Conservation (phyloP, 2,113 vertebrate species). For the Nyctibius bracteatus region DNA sequence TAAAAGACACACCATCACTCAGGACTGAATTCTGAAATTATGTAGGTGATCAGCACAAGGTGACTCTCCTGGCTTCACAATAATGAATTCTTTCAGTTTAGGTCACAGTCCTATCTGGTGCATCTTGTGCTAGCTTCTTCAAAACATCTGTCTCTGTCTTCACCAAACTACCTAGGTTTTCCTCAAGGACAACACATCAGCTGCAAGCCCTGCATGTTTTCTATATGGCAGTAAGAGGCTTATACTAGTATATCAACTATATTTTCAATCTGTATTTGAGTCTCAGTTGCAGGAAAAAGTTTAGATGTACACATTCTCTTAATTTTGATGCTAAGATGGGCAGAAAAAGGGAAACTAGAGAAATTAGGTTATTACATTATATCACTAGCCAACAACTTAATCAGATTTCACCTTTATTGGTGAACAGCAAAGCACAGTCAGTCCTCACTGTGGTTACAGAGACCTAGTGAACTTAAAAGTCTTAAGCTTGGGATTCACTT, state of each 20-base stretch:
- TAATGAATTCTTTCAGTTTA: background rate
- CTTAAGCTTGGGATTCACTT: background rate
- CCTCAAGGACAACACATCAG: background rate
- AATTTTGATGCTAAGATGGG: background rate
- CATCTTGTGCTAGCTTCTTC: background rate
- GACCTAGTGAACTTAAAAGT: background rate
- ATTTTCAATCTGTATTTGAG: background rate
- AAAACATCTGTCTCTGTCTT: background rate
- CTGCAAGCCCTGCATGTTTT: background rate
- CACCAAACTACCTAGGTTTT: background rate
- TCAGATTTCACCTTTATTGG: background rate
- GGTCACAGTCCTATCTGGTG: background rate
- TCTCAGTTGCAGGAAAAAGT: background rate
- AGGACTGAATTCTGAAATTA: background rate
- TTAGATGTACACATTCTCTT: background rate
- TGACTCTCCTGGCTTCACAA: background rate
- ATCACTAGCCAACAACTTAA: background rate
- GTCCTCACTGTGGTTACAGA: background rate
- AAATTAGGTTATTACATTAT: background rate
- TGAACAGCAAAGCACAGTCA: background rate
- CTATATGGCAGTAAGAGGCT: background rate
- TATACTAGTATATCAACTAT: background rate
- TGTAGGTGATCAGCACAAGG: background rate
- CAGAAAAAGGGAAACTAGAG: constrained; percentile 4
- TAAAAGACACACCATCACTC: background rate